Evolutionary conservation across 1,140 invertebrate species (phyloP).

Genomic region (Caenorhabditis tropicalis): DNA sequence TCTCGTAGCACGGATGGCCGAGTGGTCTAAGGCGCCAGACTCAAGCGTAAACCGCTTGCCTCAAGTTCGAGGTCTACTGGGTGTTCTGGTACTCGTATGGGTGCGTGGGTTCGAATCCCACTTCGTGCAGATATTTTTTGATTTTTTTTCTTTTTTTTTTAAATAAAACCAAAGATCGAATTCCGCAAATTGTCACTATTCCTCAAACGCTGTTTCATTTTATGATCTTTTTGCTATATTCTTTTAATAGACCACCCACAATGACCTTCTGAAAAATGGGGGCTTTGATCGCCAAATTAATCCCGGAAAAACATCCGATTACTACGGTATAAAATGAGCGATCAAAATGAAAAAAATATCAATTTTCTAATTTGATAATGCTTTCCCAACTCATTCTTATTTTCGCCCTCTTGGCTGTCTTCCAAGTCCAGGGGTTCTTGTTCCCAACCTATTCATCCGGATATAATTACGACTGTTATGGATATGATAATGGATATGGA

Average conservation of each 20-base stretch:
- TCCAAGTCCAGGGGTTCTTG: neutral
- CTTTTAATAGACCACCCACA: too few species aligned
- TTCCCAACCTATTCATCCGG: slow-evolving; percentile 5
- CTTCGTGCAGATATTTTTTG: slow-evolving; percentile 44
- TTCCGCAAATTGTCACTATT: neutral
- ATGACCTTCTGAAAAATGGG: neutral
- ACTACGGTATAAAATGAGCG: neutral
- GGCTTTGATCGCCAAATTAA: slow-evolving; percentile 22
- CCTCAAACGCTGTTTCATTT: neutral
- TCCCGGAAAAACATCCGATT: neutral
- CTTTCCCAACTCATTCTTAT: neutral
- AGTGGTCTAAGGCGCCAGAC: slow-evolving; percentile 69
- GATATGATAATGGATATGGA: neutral
- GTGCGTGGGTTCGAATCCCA: slow-evolving; percentile 50
- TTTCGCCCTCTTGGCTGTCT: neutral
- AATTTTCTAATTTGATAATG: slow-evolving; percentile 1
- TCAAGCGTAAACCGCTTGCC: slow-evolving; percentile 58
- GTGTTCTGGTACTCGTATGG: slow-evolving; percentile 44
- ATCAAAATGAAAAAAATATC: neutral
- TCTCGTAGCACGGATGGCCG: slow-evolving; percentile 63
- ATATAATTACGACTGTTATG: neutral
- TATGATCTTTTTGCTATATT: too few species aligned
- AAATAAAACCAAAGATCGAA: neutral
- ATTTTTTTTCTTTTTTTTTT: neutral
- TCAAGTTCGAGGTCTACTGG: slow-evolving; percentile 26